phyloP scores from a whole-genome alignment of 2,113 vertebrate species.

The Malurus alboscapulatus region DNA sequence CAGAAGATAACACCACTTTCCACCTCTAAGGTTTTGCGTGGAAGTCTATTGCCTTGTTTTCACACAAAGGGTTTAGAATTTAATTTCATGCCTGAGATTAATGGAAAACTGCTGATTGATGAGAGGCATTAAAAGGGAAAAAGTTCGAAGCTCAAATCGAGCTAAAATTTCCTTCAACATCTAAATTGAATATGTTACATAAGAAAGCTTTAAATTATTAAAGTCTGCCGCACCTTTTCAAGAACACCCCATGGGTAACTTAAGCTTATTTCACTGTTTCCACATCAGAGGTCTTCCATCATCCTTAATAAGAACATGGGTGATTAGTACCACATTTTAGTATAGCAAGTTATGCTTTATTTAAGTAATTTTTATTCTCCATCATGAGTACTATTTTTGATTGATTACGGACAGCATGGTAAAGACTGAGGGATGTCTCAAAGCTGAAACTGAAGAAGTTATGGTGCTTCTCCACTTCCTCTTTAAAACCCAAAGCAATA shows the following conservation, averaged over 20 bases:
- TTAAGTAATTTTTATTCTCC: background rate
- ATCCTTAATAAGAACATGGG: background rate
- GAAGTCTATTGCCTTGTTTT: background rate
- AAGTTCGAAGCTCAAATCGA: background rate
- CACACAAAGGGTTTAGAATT: background rate
- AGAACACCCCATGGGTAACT: background rate
- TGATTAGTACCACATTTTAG: background rate
- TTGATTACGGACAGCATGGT: background rate
- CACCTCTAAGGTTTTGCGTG: background rate
- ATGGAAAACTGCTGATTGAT: background rate
- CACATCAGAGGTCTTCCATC: background rate
- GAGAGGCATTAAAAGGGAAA: background rate
- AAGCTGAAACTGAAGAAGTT: background rate
- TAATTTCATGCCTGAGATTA: background rate
- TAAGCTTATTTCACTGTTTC: background rate
- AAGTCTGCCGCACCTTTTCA: background rate
- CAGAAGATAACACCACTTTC: background rate
- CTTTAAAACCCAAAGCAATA: background rate
- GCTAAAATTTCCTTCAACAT: background rate
- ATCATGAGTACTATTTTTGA: background rate
- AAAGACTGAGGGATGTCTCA: background rate
- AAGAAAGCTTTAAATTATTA: background rate
- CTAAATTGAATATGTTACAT: fast-evolving
- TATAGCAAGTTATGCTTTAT: background rate
- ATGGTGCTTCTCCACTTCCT: background rate